Evolutionary conservation across 2,888 invertebrate genomes (phyloP).

Genomic region (Dexiosoma caninum): DNA sequence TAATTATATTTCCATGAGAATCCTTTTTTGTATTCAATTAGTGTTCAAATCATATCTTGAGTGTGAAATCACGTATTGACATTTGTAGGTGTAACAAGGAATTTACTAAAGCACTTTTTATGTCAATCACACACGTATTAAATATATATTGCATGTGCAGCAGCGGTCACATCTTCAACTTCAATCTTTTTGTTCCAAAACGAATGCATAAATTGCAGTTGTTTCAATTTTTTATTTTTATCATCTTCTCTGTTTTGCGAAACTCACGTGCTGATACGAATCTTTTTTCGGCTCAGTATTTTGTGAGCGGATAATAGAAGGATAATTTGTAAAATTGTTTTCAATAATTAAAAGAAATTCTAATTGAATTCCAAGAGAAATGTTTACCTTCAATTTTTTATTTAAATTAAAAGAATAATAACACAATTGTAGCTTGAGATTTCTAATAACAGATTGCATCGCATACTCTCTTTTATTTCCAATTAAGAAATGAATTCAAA

Average conservation of each 20-base stretch:
- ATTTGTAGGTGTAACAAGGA: constrained; percentile 40
- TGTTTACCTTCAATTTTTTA: background rate
- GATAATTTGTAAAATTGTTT: background rate
- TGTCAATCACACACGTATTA: constrained; percentile 10
- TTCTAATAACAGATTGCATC: background rate
- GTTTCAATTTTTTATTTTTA: background rate
- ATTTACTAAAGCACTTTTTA: constrained; percentile 1
- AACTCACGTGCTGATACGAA: constrained; percentile 58
- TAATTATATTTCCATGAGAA: constrained; percentile 22
- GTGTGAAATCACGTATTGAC: constrained; percentile 65
- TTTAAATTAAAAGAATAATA: background rate
- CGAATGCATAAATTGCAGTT: constrained; percentile 26
- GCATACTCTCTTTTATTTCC: background rate
- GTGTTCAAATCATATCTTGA: constrained; percentile 62
- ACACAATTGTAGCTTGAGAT: background rate
- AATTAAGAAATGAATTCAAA: background rate
- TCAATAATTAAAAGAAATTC: constrained; percentile 13
- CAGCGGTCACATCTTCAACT: constrained; percentile 10
- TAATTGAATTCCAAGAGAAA: constrained; percentile 20
- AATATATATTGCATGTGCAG: constrained; percentile 19
- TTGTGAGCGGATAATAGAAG: constrained; percentile 30
- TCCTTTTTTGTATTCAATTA: constrained; percentile 38
- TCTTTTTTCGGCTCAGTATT: background rate
- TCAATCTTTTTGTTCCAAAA: constrained; percentile 40
- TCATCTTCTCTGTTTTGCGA: too few species aligned